A percentile compares a stretch with the other conserved stretches of the same genome.
Conservation (phyloP, 2,888 invertebrate species). For the Subacronicta megacephala region DNA sequence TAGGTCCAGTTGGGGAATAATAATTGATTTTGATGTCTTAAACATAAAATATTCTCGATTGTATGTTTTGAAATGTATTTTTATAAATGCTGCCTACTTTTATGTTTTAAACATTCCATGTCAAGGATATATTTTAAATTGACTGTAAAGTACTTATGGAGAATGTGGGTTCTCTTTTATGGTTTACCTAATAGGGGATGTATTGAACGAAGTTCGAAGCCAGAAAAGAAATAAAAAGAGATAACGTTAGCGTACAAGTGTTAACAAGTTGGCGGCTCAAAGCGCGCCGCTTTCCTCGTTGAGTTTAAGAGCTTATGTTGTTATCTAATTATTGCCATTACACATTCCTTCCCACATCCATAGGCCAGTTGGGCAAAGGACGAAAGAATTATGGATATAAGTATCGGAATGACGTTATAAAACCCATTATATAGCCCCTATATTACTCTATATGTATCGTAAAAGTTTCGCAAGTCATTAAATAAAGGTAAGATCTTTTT, state of each 20-base stretch:
- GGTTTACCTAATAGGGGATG: conserved; percentile 31
- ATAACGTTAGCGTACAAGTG: conserved; percentile 54
- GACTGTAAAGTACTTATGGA: conserved; percentile 30
- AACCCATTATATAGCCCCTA: conserved; percentile 25
- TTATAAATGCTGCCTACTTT: conserved; percentile 48
- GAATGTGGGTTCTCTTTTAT: conserved; percentile 36
- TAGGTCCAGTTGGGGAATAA: conserved; percentile 85
- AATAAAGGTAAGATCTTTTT: conserved; percentile 54
- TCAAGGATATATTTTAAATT: conserved; percentile 44
- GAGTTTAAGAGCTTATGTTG: conserved; percentile 43
- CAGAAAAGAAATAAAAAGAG: conserved; percentile 46
- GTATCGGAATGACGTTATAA: conserved; percentile 36
- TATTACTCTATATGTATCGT: conserved; percentile 39
- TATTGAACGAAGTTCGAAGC: conserved; percentile 23
- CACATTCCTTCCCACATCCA: conserved; percentile 31
- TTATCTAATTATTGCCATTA: conserved; percentile 45
- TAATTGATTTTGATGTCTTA: conserved; percentile 89
- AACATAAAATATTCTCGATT: conserved; percentile 79
- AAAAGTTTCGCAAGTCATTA: conserved; percentile 54
- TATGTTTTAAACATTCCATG: conserved; percentile 47
- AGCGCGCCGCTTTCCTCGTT: conserved; percentile 49
- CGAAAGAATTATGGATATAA: conserved; percentile 14
- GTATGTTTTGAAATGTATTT: conserved; percentile 68
- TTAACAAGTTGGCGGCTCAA: conserved; percentile 56
- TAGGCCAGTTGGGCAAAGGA: conserved; percentile 1